phyloP scores from a whole-genome alignment of 1,140 invertebrate species.

The Odontomachus brunneus region DNA sequence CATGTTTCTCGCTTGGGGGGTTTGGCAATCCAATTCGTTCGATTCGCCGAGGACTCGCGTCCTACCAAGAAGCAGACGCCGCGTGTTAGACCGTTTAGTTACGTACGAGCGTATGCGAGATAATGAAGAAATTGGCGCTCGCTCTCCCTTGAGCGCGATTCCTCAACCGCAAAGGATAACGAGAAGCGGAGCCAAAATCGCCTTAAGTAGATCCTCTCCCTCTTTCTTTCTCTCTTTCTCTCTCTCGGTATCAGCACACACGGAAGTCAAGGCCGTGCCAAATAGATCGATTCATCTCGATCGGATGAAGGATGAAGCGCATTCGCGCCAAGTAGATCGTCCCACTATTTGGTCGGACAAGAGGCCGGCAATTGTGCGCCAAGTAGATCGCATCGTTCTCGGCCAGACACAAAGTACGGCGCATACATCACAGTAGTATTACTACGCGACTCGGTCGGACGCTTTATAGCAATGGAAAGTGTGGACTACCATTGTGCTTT shows the following conservation, averaged over 20 bases:
- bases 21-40: too few relatives aligned
- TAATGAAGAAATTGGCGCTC: neutral
- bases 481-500: neutral
- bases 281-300: slow-evolving; percentile 30
- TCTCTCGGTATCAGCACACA: too few relatives aligned
- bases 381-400: slow-evolving; percentile 30
- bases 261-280: neutral
- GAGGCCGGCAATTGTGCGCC: slow-evolving; percentile 21
- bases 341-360: slow-evolving; percentile 8
- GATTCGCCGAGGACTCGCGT: too few relatives aligned
- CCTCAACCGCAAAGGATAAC: neutral
- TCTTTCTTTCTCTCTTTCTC: neutral
- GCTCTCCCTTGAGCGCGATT: neutral
- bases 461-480: neutral
- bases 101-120: neutral
- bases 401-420: neutral
- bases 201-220: neutral
- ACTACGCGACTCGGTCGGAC: slow-evolving; percentile 18
- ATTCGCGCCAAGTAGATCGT: slow-evolving; percentile 32
- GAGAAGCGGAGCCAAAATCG: slow-evolving; percentile 9
- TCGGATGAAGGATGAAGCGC: slow-evolving; percentile 12
- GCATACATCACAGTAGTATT: slow-evolving; percentile 42
- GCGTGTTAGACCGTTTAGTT: neutral
- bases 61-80: too few relatives aligned
- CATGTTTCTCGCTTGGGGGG: too few relatives aligned